Evolutionary conservation across 2,888 invertebrate species (phyloP).

Genomic region (Xanthia icteritia): DNA sequence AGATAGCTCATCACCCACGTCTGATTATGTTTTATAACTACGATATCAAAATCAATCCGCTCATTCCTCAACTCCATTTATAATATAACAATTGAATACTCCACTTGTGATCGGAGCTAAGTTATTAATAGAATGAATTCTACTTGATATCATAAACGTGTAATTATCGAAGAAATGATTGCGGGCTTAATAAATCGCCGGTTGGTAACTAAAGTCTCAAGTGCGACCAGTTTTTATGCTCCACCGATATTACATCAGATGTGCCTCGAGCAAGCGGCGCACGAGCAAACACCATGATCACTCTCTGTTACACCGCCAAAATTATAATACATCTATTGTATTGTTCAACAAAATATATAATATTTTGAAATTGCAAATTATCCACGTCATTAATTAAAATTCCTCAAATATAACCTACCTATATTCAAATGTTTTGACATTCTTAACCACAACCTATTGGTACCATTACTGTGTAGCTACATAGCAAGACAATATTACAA

Average conservation of each 20-base stretch:
- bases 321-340: constrained; percentile 27
- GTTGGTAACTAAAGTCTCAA: constrained; percentile 77
- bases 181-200: constrained; percentile 64
- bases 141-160: constrained; percentile 43
- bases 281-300: constrained; percentile 62
- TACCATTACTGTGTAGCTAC: too few species aligned
- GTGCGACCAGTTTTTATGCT: constrained; percentile 83
- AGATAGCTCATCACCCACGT: constrained; percentile 76
- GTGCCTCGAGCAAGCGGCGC: constrained; percentile 67
- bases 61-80: constrained; percentile 5
- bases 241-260: constrained; percentile 78
- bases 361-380: constrained; percentile 11
- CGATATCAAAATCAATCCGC: constrained; percentile 33
- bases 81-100: constrained; percentile 25
- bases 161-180: constrained; percentile 65
- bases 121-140: constrained; percentile 36
- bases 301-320: constrained; percentile 36
- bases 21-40: constrained; percentile 74
- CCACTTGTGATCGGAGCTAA: constrained; percentile 13
- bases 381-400: constrained; percentile 20
- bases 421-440: constrained; percentile 26
- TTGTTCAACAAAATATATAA: constrained; percentile 17
- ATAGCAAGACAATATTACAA: too few species aligned
- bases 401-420: constrained; percentile 14
- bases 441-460: neutral